Base-by-base conservation (phyloP, 2,888 invertebrate genomes). In the Hoplodrina blanda region DNA sequence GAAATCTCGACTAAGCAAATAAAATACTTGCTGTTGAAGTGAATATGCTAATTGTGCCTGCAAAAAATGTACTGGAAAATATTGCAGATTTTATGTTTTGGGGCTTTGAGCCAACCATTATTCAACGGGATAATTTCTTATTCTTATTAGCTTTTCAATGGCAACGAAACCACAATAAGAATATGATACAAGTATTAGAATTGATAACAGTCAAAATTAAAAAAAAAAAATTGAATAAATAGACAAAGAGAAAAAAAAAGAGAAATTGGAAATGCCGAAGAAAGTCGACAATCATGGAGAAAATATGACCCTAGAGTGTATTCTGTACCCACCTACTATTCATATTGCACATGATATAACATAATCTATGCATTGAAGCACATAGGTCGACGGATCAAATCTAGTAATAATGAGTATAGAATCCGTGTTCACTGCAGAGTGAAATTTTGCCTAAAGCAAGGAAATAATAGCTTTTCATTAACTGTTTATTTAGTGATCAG, bases 1-100 rank as follows among this genome's bases (percentile, higher is more conserved):
- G 54, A 65, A 73, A 83, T 75, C 62, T 57, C 64, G 64, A 49
- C 49, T 54, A 69, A 73, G 57, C 57, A 69, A 70, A 77, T 83
- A 80, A 62, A 71, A 65, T 73, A 73, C 60, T 68, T 65, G 33
- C 11, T 59, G 30, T 41, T 49, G 17, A 68, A 71, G 46, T 70
- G 19, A 80, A 63, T 72, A 70, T 68, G 66, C 19, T 76, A 76
- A 81, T 80, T 73, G 53, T 33, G 13, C 41, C 3, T 19, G 4
- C 17, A 59, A 25, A 33, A 44, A 8, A n/a, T 5, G 4, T 30
- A 25, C 30, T 30, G 6, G 44, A 5, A 13, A 19, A 49, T 19
- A 13, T 2, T 13, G 19, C 10, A 30, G 17, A 19, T 46, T 33
- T 46, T 17, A 19, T 19, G 19, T 6, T 20, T 50, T 4, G 11